phyloP scores from a whole-genome alignment of 1,140 invertebrate genomes.

The Drosophila funebris region DNA sequence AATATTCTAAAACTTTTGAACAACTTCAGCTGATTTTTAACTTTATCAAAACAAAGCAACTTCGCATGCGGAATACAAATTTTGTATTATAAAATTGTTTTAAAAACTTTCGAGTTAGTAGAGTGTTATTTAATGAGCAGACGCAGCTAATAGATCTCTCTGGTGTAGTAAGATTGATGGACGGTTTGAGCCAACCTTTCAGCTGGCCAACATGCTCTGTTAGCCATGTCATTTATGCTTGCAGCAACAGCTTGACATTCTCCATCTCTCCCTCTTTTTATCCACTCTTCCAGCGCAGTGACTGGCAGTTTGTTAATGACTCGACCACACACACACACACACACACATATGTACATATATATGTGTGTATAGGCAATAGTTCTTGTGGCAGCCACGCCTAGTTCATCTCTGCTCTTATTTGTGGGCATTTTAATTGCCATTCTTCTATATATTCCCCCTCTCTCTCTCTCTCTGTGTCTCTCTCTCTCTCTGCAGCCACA shows the following conservation, averaged over 20 bases:
- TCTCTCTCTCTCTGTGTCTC: too few species aligned
- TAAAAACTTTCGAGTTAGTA: too few species aligned
- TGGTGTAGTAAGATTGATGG: neutral
- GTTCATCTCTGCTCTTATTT: constrained; percentile 41
- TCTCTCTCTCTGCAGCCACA: neutral
- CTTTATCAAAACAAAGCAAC: too few species aligned
- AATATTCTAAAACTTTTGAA: too few species aligned
- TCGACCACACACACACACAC: neutral
- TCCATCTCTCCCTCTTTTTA: too few species aligned
- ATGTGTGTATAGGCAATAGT: neutral
- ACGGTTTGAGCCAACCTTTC: neutral
- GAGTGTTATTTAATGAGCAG: neutral
- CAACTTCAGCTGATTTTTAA: too few species aligned
- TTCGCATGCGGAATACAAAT: too few species aligned
- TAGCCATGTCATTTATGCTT: neutral
- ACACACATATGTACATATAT: neutral
- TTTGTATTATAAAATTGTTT: too few species aligned
- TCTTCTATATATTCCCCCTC: too few species aligned
- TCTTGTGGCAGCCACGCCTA: constrained; percentile 28
- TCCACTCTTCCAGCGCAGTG: too few species aligned
- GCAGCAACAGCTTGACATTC: constrained; percentile 24
- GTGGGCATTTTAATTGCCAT: constrained; percentile 63
- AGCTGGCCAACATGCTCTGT: neutral
- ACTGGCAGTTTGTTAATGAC: constrained; percentile 39
- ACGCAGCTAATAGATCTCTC: neutral